These are phyloP conservation scores for Iselma pallidipennis DNA, from an alignment of 2,888 invertebrate genomes.

Conservation along the genomic window DNA sequence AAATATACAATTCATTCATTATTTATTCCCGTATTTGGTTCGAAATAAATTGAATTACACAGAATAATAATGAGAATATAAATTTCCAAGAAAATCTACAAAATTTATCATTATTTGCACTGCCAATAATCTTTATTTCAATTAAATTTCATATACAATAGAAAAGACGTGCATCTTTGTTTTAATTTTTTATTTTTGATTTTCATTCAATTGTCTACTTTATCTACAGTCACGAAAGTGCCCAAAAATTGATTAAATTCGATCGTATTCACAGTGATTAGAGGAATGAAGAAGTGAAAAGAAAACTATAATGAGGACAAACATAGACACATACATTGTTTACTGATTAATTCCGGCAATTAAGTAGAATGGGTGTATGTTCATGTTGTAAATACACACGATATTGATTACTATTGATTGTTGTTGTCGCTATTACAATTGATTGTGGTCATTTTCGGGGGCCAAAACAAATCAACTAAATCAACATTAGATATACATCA, in stretches of 20 bases:
- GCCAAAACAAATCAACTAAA: not conserved
- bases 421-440: slow-evolving; percentile 15
- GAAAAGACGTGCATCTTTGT: too few species aligned
- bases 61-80: too few species aligned
- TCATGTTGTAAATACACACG: slow-evolving; percentile 36
- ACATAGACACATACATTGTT: slow-evolving; percentile 41
- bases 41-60: too few species aligned
- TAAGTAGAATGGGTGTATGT: slow-evolving; percentile 36
- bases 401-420: slow-evolving; percentile 21
- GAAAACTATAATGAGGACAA: too few species aligned
- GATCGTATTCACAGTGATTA: slow-evolving; percentile 8
- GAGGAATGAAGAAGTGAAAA: slow-evolving; percentile 3
- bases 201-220: slow-evolving; percentile 5
- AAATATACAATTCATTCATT: not conserved
- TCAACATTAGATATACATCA: not conserved
- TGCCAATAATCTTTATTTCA: too few species aligned
- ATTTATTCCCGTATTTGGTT: not conserved
- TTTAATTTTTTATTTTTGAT: too few species aligned
- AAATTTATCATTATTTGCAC: too few species aligned
- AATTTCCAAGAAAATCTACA: too few species aligned
- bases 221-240: not conserved
- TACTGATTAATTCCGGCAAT: slow-evolving; percentile 43
- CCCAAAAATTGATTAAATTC: not conserved
- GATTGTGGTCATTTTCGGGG: slow-evolving; percentile 10
- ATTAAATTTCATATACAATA: too few species aligned